These are phyloP conservation scores for Apteryx owenii DNA, from an alignment of 2,113 vertebrate genomes.

Conservation along the genomic window DNA sequence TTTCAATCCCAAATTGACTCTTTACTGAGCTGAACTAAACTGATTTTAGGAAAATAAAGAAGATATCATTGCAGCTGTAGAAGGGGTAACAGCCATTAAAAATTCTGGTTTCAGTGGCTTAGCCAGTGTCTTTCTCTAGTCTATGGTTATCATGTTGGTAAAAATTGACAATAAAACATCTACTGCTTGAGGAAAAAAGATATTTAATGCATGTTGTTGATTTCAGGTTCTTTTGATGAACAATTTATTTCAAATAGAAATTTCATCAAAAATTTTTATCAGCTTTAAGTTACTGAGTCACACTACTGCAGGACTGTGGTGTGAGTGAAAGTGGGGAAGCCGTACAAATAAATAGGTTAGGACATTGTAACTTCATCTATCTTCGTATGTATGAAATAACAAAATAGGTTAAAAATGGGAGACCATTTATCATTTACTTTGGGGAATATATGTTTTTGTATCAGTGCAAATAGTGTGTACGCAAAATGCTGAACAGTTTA, in stretches of 20 bases:
- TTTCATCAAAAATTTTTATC: background rate
- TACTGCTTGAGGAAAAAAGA: background rate
- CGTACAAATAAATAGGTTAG: background rate
- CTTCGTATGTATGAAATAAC: background rate
- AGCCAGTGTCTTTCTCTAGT: background rate
- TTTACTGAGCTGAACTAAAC: background rate
- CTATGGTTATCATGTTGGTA: background rate
- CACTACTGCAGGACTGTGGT: background rate
- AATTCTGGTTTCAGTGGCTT: background rate
- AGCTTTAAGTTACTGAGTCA: background rate
- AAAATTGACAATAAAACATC: background rate
- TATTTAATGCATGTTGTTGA: background rate
- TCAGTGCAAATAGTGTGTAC: background rate
- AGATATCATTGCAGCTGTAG: background rate
- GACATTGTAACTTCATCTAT: background rate
- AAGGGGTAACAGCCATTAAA: background rate
- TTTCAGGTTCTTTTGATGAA: background rate
- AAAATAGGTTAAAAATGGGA: background rate
- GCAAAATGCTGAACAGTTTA: background rate
- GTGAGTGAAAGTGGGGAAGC: background rate
- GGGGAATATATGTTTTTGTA: background rate
- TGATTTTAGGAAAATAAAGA: background rate
- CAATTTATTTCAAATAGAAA: background rate
- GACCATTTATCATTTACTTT: fast-evolving
- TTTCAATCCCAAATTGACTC: background rate